Evolutionary conservation across 2,113 vertebrate genomes (phyloP), one percentile per base, ranked within the genome.

Genomic region (Puffinus mauretanicus): DNA sequence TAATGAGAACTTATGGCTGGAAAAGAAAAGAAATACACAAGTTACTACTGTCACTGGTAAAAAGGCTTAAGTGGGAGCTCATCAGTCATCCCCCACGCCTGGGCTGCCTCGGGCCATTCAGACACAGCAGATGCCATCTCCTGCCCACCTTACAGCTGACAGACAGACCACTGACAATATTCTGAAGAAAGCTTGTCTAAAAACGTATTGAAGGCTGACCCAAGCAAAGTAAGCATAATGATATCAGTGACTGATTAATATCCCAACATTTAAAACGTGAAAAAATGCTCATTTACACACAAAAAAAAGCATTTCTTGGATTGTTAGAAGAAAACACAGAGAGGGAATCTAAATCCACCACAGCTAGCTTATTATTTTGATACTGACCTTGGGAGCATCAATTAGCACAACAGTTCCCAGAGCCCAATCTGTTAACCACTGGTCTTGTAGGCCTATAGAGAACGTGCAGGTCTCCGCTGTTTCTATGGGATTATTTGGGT

Each of bases 1-100:
- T 82, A 36, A 96, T 38, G 72, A 82, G 29, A 90, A 93, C n/a
- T 64, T 93, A 93, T 84, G 83, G 80, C 69, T 94, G 60, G 81
- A 21, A 64, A 82, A 86, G 86, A 55, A 92, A 80, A 89, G 57
- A 44, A 46, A 55, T 38, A 40, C 89, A 93, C 77, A 64, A 82
- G 93, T 87, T 29, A 52, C 57, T 75, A 34, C 42, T 81, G 89
- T n/a, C 83, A 13, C 17, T 55, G 93, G 81, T 60, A 46, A 75
- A 88, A 96, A 67, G 55, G 42, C 11, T 78, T 25, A 62, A 95
- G 67, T 55, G 87, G 77, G 88, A 67, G 38, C 77, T 66, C 81
- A 54, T 61, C 91, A 15, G 34, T 61, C 46, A n/a, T n/a, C n/a
- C 67, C 44, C 60, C 49, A 27, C 0, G 71, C 55, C 87, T 52